Base-by-base conservation (phyloP, 2,113 vertebrate genomes). In the Lepus europaeus region DNA sequence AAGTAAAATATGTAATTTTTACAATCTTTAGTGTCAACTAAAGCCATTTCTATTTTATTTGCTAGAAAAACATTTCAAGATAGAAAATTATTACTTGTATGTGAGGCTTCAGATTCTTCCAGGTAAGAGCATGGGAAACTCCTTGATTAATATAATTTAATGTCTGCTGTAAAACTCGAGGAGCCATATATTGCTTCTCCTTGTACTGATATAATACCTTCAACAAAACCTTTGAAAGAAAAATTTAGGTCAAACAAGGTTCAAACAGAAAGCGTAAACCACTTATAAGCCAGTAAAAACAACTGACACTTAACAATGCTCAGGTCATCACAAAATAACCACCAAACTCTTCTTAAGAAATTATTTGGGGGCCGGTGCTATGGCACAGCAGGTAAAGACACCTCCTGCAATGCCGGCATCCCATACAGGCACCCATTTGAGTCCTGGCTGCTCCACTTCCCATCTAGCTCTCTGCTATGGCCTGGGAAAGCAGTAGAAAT, bases 141-240 rank as follows among this genome's bases (percentile, higher is more conserved):
- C 99, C 99, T 98, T 99, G 99, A 98, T 99, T 99, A 97, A 99
- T 99, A 95, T 99, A 99, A 97, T 99, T 99, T 87, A 99, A 98
- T 0, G 99, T 99, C 98, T 99, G 99, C 97, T 99, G 99, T 96
- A 99, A 98, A 97, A 99, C 99, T 98, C 99, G 98, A 90, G 99
- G 99, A 98, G 99, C 99, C 98, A 99, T 99, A 29, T 99, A 99
- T 95, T 99, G 99, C 97, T 99, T 99, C 97, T 99, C 99, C 97
- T 99, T 99, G 97, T 99, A 99, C 53, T 99, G 99, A 98, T 99
- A 99, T 39, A 99, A 98, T 86, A 99, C 99, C 98, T 99, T 99
- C 97, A 99, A 98, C 98, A 99, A 98, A 95, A 99, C 99, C 99
- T 99, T 93, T 39, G 68, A 90, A 96, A 95, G 97, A 97, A 29